These are phyloP conservation scores for Spinibarbus caldwelli DNA, from an alignment of 2,797 vertebrate genomes.

Conservation along the genomic window DNA sequence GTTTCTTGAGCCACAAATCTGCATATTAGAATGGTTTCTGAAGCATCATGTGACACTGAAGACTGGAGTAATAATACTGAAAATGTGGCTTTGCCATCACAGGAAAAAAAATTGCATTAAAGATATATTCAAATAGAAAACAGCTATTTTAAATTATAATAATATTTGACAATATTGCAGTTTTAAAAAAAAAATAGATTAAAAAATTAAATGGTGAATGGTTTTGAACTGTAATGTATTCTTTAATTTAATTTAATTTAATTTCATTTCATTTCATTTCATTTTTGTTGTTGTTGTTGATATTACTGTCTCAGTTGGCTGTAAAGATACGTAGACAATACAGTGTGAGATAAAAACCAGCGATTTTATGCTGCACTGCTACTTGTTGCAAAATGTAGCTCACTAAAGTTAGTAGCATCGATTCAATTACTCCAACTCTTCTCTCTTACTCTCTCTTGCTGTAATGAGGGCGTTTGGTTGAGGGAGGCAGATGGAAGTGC, in stretches of 20 bases:
- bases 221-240: too few relatives aligned
- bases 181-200: neutral
- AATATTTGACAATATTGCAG: neutral
- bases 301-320: neutral
- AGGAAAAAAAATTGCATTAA: neutral
- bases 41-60: too few relatives aligned
- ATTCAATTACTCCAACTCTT: neutral
- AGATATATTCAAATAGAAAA: neutral
- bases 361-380: neutral
- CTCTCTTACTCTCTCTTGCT: slow-evolving; percentile 44
- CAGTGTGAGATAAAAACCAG: neutral
- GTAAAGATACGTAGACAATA: neutral
- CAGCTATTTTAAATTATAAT: neutral
- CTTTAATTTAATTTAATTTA: too few relatives aligned
- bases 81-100: neutral
- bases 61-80: neutral
- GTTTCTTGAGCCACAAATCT: neutral
- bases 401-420: neutral
- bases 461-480: slow-evolving; percentile 70
- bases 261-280: too few relatives aligned
- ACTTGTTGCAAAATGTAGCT: neutral
- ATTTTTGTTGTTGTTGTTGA: too few relatives aligned
- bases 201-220: too few relatives aligned
- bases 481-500: slow-evolving; percentile 76
- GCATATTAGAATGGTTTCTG: neutral